These are phyloP conservation scores for Xyrichtys novacula DNA, from an alignment of 2,797 vertebrate species.

Conservation along the genomic window DNA sequence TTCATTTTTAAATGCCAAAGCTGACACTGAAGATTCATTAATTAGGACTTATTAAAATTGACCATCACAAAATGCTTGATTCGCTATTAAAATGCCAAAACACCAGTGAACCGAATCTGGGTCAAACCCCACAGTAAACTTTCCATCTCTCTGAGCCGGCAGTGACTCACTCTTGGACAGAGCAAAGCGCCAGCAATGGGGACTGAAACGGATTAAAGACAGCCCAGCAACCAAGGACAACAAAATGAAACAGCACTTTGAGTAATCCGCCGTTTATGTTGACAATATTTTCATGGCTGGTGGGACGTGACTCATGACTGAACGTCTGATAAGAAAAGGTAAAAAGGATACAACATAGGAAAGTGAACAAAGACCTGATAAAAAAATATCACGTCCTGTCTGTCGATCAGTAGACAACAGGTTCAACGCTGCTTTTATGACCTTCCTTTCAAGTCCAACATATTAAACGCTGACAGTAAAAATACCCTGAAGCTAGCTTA, in stretches of 20 bases:
- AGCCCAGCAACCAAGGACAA: conserved; percentile 52
- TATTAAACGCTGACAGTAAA: neutral
- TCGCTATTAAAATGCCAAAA: conserved; percentile 46
- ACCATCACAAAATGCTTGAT: conserved; percentile 21
- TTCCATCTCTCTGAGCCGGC: conserved; percentile 73
- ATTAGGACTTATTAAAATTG: neutral
- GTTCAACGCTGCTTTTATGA: neutral
- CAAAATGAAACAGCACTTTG: conserved; percentile 46
- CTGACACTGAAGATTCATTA: neutral
- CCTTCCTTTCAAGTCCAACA: neutral
- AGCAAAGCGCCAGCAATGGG: conserved; percentile 56
- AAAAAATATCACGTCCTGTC: neutral
- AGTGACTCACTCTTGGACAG: conserved; percentile 69
- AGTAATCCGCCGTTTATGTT: conserved; percentile 29
- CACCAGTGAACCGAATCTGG: conserved; percentile 67
- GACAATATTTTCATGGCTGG: neutral
- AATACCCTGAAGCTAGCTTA: neutral
- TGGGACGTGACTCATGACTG: neutral
- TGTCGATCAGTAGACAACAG: neutral
- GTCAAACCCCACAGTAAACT: conserved; percentile 71
- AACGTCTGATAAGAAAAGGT: neutral
- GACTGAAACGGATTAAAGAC: conserved; percentile 70
- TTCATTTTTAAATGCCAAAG: neutral
- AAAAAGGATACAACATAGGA: neutral
- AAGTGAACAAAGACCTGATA: neutral